A percentile compares a stretch with the other conserved stretches of the same genome.
Evolutionary conservation across 2,797 vertebrate species (phyloP).

Genomic region (Helarctos malayanus): DNA sequence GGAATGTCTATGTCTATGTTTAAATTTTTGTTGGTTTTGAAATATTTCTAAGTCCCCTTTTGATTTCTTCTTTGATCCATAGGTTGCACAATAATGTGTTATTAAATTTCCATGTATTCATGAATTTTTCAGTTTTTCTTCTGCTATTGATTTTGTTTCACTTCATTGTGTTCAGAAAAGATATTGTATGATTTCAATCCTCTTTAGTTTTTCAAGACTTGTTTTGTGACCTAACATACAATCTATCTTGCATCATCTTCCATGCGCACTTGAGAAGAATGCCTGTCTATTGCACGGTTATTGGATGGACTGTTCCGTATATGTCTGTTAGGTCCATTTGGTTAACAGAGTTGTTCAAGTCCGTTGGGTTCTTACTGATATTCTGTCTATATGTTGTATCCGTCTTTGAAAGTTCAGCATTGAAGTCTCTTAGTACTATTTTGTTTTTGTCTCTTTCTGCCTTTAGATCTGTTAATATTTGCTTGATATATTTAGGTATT

Average conservation of each 20-base stretch:
- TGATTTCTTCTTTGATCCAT: not conserved
- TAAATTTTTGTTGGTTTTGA: not conserved
- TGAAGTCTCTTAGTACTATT: not conserved
- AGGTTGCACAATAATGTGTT: not conserved
- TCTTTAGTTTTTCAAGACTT: not conserved
- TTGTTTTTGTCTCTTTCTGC: not conserved
- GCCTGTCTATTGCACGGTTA: not conserved
- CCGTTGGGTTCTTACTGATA: not conserved
- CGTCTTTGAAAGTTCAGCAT: not conserved
- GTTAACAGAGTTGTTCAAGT: not conserved
- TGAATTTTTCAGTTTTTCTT: not conserved
- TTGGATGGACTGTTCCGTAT: not conserved
- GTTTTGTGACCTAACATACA: not conserved
- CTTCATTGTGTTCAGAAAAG: not conserved
- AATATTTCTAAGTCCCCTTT: not conserved
- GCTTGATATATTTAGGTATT: not conserved
- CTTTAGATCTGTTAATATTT: not conserved
- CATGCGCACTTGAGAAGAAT: not conserved
- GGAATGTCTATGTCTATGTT: no score
- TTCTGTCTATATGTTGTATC: not conserved
- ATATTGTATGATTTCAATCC: not conserved
- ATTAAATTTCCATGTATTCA: not conserved
- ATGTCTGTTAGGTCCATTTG: not conserved
- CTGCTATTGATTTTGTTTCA: not conserved
- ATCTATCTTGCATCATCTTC: not conserved